A percentile compares a stretch with the other conserved stretches of the same genome.
Evolutionary conservation across 2,113 vertebrate species (phyloP).

Genomic region (Apteryx owenii): DNA sequence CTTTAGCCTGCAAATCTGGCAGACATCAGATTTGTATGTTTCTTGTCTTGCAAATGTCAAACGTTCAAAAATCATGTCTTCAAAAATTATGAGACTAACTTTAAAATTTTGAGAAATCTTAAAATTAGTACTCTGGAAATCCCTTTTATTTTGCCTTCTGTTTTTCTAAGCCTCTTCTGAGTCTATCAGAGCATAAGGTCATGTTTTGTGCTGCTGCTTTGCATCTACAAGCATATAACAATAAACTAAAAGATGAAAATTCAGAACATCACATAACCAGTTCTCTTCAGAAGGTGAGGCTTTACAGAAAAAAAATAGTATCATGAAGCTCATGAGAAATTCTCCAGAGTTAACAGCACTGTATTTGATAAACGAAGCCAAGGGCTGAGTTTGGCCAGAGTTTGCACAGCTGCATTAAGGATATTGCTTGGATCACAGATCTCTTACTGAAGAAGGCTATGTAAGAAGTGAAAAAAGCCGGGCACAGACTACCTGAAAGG

Average conservation of each 20-base stretch:
- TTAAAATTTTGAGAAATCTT: background rate
- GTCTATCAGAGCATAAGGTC: background rate
- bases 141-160: background rate
- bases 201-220: background rate
- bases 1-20: background rate
- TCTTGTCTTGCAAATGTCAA: background rate
- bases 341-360: background rate
- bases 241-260: background rate
- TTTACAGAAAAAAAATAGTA: background rate
- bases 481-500: background rate
- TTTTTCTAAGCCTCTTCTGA: background rate
- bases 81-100: background rate
- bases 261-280: background rate
- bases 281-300: background rate
- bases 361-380: background rate
- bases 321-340: rapidly evolving
- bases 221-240: background rate
- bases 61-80: background rate
- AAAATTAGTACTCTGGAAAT: background rate
- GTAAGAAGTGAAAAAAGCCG: background rate
- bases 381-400: background rate
- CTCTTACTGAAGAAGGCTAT: background rate
- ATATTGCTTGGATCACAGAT: background rate
- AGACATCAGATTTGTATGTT: background rate
- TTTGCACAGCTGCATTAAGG: background rate